Evolutionary conservation across 2,888 invertebrate species (phyloP).

Genomic region (Meta bourneti): DNA sequence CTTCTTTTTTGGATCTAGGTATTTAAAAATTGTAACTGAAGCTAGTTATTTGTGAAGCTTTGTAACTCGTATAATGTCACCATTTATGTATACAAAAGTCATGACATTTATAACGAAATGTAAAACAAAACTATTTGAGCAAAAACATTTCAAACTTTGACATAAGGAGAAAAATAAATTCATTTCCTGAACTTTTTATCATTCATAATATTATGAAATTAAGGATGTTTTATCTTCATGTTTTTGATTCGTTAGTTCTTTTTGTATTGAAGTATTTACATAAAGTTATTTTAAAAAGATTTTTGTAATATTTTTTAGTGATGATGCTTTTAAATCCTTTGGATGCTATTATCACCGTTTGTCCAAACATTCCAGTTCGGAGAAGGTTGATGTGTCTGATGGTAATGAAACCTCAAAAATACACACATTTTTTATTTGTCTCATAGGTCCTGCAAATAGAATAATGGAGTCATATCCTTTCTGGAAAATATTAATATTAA

Average conservation of each 20-base stretch:
- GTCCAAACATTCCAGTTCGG: conserved; percentile 41
- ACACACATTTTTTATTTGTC: conserved; percentile 69
- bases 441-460: conserved; percentile 69
- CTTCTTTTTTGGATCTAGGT: too few species aligned
- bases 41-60: too few species aligned
- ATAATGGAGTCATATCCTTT: conserved; percentile 75
- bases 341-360: conserved; percentile 71
- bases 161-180: too few species aligned
- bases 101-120: too few species aligned
- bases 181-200: neutral
- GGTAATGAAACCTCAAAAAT: neutral
- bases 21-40: too few species aligned
- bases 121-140: too few species aligned
- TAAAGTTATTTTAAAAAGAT: neutral
- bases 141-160: too few species aligned
- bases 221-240: too few species aligned
- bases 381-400: neutral
- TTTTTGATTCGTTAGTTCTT: neutral
- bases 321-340: conserved; percentile 56
- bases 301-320: conserved; percentile 29
- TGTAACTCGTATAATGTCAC: too few species aligned
- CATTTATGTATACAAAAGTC: too few species aligned
- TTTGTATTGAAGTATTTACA: neutral
- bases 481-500: neutral
- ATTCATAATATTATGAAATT: neutral